These are phyloP conservation scores for Drosophila yooni DNA, from an alignment of 2,888 invertebrate species.

Conservation along the genomic window DNA sequence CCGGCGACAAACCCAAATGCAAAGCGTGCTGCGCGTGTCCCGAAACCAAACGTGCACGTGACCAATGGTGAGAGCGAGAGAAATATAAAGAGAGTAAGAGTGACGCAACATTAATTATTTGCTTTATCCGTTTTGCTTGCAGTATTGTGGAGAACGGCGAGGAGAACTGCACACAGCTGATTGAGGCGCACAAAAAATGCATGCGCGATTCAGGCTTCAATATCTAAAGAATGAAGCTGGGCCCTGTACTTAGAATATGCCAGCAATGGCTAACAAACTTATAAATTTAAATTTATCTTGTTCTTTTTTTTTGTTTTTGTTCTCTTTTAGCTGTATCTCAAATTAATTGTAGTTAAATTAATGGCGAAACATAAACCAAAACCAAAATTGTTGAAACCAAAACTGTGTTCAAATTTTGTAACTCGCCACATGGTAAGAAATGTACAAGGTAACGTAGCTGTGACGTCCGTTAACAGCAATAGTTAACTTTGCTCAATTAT, in stretches of 20 bases:
- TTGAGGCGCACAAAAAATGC: conserved; percentile 98
- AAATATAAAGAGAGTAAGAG: neutral
- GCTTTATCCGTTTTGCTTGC: conserved; percentile 74
- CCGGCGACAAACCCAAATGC: conserved; percentile 88
- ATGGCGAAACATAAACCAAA: conserved; percentile 46
- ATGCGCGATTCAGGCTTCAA: conserved; percentile 98
- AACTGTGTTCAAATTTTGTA: neutral
- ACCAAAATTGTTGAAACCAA: conserved; percentile 38
- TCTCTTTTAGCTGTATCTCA: conserved; percentile 65
- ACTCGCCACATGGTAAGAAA: neutral
- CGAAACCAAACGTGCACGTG: conserved; percentile 95
- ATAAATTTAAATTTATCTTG: conserved; percentile 2
- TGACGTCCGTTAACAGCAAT: conserved; percentile 3
- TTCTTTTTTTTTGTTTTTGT: conserved; percentile 50
- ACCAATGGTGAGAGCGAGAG: conserved; percentile 91
- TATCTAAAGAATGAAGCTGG: conserved; percentile 87
- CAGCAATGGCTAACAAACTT: conserved; percentile 1
- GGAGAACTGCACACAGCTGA: conserved; percentile 94
- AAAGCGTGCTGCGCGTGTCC: conserved; percentile 99
- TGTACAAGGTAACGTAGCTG: neutral
- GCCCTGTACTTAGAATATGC: conserved; percentile 9
- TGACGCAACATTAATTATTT: conserved; percentile 29
- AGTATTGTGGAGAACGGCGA: conserved; percentile 96
- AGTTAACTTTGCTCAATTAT: conserved; percentile 3
- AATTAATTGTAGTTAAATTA: conserved; percentile 68